Percentiles rank a stretch among this genome's conserved stretches.
phyloP scores from a whole-genome alignment of 2,888 invertebrate genomes.

The Chironomus riparius region DNA sequence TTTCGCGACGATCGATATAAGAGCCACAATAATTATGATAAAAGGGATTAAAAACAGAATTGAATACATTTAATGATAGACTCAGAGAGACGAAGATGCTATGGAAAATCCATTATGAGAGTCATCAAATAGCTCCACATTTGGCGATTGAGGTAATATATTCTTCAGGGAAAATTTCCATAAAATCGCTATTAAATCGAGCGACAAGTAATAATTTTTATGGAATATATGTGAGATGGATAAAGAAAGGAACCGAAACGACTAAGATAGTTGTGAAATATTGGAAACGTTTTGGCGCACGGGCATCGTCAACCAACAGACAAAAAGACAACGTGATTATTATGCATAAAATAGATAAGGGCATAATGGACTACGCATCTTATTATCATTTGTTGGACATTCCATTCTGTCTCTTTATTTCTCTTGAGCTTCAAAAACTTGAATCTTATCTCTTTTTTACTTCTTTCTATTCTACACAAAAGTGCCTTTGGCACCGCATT shows the following conservation, averaged over 20 bases:
- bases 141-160: background rate
- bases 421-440: background rate
- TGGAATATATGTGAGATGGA: background rate
- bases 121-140: constrained; percentile 10
- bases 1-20: no score
- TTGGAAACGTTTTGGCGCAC: background rate
- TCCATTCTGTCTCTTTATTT: background rate
- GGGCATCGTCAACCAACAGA: background rate
- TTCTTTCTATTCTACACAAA: background rate
- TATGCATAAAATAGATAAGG: constrained; percentile 27
- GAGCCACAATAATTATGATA: constrained; percentile 12
- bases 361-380: constrained; percentile 17
- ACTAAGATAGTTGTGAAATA: background rate
- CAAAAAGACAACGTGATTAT: background rate
- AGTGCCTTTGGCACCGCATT: background rate
- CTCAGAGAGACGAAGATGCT: background rate
- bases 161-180: constrained; percentile 4
- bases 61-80: background rate
- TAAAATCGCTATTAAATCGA: constrained; percentile 23
- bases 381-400: background rate
- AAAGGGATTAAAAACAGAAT: constrained; percentile 11
- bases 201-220: constrained; percentile 24
- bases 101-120: background rate
- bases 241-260: background rate
- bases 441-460: background rate